Evolutionary conservation across 1,140 invertebrate species (phyloP).

Genomic region (Leptoteleia sp.): DNA sequence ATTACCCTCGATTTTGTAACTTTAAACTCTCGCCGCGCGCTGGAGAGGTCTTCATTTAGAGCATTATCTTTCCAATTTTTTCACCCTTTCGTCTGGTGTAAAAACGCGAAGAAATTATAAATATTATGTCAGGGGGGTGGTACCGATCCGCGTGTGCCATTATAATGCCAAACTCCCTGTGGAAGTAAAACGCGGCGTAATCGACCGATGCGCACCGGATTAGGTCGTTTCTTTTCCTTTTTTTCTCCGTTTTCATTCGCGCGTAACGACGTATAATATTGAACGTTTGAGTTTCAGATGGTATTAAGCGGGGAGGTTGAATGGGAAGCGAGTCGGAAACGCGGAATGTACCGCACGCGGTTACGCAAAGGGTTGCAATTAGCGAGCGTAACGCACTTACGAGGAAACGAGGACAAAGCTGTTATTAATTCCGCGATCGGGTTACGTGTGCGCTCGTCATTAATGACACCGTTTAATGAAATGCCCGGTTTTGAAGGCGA

Average conservation of each 20-base stretch:
- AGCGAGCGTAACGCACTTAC: slow-evolving; percentile 43
- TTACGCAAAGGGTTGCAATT: slow-evolving; percentile 53
- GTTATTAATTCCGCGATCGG: slow-evolving; percentile 54
- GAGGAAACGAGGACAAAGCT: slow-evolving; percentile 61
- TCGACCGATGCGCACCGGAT: slow-evolving; percentile 44
- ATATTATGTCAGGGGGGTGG: no score
- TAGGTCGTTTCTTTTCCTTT: no score
- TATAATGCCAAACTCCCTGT: slow-evolving; percentile 16
- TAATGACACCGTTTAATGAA: slow-evolving; percentile 61
- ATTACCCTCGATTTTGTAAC: slow-evolving; percentile 35
- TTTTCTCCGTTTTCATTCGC: slow-evolving; percentile 29
- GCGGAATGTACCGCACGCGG: slow-evolving; percentile 25
- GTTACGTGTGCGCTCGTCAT: slow-evolving; percentile 44
- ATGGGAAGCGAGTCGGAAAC: slow-evolving; percentile 41
- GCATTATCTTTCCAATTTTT: no score
- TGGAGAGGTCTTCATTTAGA: slow-evolving; percentile 29
- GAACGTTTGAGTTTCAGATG: slow-evolving; percentile 34
- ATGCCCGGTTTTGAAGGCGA: slow-evolving; percentile 35
- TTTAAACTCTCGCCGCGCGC: slow-evolving; percentile 6
- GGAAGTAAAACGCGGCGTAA: slow-evolving; percentile 22
- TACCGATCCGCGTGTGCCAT: slow-evolving; percentile 46
- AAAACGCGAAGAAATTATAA: slow-evolving; percentile 45
- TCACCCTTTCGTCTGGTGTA: slow-evolving; percentile 14
- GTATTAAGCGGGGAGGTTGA: slow-evolving; percentile 29
- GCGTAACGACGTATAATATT: slow-evolving; percentile 55